A percentile compares a stretch with the other conserved stretches of the same genome.
Conservation (phyloP, 1,140 invertebrate genomes). For the Zaprionus kolodkinae region DNA sequence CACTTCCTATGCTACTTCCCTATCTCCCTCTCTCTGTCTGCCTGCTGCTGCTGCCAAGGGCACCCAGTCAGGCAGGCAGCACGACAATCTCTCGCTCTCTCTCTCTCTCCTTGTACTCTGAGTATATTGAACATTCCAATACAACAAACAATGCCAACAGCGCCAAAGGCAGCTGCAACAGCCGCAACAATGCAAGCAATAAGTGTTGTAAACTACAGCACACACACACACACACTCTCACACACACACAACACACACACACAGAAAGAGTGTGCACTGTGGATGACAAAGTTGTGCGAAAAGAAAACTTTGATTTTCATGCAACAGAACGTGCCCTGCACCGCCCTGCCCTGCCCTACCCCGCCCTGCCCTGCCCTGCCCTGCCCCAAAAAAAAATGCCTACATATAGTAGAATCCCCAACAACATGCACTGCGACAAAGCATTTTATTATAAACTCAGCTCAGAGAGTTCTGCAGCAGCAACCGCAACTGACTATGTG, state of each 20-base stretch:
- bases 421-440: not conserved
- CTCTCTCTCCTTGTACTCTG: constrained; percentile 6
- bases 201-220: constrained; percentile 52
- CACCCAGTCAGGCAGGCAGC: constrained; percentile 15
- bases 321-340: not conserved
- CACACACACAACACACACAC: not conserved
- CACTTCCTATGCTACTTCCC: not conserved
- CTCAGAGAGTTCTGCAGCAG: not conserved
- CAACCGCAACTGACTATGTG: not conserved
- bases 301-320: constrained; percentile 43
- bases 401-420: not conserved
- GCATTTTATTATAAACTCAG: constrained; percentile 1
- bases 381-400: constrained; percentile 6
- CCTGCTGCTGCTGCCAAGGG: constrained; percentile 19
- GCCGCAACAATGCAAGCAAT: constrained; percentile 55
- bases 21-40: not conserved
- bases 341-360: not conserved
- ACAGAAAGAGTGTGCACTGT: constrained; percentile 1
- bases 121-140: constrained; percentile 57
- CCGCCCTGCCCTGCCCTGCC: not conserved
- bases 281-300: constrained; percentile 34
- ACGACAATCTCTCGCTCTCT: constrained; percentile 11
- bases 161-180: constrained; percentile 35
- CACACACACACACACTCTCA: constrained; percentile 18
- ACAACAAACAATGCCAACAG: constrained; percentile 49